Evolutionary conservation across 2,113 vertebrate genomes (phyloP).

Genomic region (Urocolius indicus): DNA sequence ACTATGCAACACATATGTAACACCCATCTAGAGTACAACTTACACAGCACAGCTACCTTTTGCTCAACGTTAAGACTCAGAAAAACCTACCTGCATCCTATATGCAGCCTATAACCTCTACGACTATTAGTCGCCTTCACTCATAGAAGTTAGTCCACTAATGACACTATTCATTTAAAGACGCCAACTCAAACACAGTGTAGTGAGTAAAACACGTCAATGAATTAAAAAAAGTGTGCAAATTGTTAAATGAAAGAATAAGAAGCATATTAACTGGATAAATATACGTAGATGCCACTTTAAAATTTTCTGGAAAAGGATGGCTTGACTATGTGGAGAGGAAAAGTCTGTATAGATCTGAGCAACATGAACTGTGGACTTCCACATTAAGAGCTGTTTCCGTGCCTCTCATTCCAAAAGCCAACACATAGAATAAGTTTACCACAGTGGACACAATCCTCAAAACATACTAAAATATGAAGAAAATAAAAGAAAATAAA

Average conservation of each 20-base stretch:
- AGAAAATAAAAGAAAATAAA: background rate
- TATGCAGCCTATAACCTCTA: background rate
- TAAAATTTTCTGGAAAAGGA: background rate
- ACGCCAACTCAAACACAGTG: background rate
- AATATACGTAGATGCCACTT: background rate
- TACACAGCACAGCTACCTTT: background rate
- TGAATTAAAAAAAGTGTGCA: rapidly evolving
- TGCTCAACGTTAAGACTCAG: background rate
- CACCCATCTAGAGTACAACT: background rate
- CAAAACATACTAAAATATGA: background rate
- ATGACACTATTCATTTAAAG: background rate
- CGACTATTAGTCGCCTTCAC: background rate
- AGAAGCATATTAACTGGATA: background rate
- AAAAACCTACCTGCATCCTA: background rate
- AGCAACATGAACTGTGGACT: background rate
- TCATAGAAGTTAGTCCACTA: background rate
- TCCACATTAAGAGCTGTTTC: background rate
- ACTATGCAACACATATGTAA: rapidly evolving
- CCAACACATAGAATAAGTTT: background rate
- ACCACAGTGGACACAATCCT: background rate
- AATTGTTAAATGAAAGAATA: background rate
- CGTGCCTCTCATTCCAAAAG: background rate
- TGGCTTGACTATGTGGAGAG: background rate
- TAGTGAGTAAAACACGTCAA: background rate
- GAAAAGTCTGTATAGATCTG: background rate